Conservation (phyloP, 2,113 vertebrate genomes). For the Girardinichthys multiradiatus region DNA sequence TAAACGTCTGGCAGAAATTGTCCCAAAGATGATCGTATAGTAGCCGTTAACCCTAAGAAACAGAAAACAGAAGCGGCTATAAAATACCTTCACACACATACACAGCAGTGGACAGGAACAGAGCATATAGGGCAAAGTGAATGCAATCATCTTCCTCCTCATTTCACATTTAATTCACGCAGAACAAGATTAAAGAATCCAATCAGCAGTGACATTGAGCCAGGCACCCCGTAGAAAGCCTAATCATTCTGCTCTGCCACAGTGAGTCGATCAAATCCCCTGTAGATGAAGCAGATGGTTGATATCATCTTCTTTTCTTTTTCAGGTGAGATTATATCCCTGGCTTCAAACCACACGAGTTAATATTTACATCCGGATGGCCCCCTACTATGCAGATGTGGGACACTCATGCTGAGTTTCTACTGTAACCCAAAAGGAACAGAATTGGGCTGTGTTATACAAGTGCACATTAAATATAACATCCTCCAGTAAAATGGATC, state of each 20-base stretch:
- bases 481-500: not conserved
- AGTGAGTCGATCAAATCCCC: constrained; percentile 61
- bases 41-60: constrained; percentile 19
- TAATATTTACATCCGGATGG: constrained; percentile 19
- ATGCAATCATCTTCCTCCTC: constrained; percentile 36
- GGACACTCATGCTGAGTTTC: constrained; percentile 34
- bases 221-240: constrained; percentile 54
- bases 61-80: not conserved
- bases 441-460: not conserved
- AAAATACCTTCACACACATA: constrained; percentile 2
- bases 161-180: constrained; percentile 70
- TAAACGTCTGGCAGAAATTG: constrained; percentile 13
- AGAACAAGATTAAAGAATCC: constrained; percentile 75
- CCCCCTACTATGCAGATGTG: constrained; percentile 11
- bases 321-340: constrained; percentile 66
- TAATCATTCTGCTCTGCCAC: constrained; percentile 61
- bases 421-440: constrained; percentile 1
- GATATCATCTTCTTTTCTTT: constrained; percentile 69
- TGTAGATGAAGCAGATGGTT: constrained; percentile 69
- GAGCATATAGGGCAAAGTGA: constrained; percentile 38
- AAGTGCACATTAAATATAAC: not conserved
- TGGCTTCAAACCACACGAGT: constrained; percentile 30
- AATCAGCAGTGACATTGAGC: constrained; percentile 76
- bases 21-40: constrained; percentile 12
- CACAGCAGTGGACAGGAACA: constrained; percentile 1